Conservation (phyloP, 2,888 invertebrate genomes). For the Diaperis boleti region DNA sequence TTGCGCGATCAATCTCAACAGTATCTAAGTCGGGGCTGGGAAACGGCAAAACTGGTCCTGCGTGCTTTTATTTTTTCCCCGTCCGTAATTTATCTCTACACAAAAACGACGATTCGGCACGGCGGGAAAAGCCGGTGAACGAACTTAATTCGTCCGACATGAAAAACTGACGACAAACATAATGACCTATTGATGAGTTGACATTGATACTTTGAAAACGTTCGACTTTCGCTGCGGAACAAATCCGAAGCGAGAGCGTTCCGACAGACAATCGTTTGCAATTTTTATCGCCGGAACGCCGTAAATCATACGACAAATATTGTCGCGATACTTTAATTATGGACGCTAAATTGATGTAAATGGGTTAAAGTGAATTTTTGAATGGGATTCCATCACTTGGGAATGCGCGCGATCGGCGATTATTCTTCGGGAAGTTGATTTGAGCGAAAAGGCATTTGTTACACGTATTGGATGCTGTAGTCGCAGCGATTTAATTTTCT, state of each 20-base stretch:
- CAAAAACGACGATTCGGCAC: too few species aligned
- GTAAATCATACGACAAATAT: constrained; percentile 42
- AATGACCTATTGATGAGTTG: constrained; percentile 31
- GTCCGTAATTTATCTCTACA: too few species aligned
- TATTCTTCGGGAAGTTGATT: constrained; percentile 11
- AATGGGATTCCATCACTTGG: constrained; percentile 38
- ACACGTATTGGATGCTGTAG: too few species aligned
- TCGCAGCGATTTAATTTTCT: too few species aligned
- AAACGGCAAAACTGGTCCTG: too few species aligned
- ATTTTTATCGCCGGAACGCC: constrained; percentile 40
- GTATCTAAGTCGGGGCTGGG: too few species aligned
- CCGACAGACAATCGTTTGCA: constrained; percentile 30
- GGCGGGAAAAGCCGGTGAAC: too few species aligned
- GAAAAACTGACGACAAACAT: constrained; percentile 21
- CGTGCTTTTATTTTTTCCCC: too few species aligned
- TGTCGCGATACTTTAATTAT: constrained; percentile 42
- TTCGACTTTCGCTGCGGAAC: constrained; percentile 6
- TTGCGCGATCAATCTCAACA: too few species aligned
- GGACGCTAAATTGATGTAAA: constrained; percentile 43
- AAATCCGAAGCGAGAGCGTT: constrained; percentile 24
- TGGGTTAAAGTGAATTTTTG: constrained; percentile 45
- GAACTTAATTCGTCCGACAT: constrained; percentile 14
- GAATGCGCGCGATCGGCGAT: constrained; percentile 6
- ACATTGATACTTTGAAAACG: constrained; percentile 29
- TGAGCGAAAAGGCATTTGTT: too few species aligned